phyloP scores from a whole-genome alignment of 2,888 invertebrate genomes.

The Ischnus inquisitorius region DNA sequence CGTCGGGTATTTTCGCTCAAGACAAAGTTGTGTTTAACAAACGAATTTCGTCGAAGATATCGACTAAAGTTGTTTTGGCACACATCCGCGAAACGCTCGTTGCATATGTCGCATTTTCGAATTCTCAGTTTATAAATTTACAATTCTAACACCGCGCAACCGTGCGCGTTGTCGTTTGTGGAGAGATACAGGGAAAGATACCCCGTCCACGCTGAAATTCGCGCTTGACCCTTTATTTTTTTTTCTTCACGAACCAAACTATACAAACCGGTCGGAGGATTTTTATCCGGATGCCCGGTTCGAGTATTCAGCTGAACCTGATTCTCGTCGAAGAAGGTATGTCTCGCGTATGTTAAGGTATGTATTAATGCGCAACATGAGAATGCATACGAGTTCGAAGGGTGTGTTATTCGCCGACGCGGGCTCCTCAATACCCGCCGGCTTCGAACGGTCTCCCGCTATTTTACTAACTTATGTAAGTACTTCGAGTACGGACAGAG shows the following conservation, averaged over 20 bases:
- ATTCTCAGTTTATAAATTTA: too few species aligned
- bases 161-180: not conserved
- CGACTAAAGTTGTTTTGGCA: too few species aligned
- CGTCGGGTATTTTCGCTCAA: too few species aligned
- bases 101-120: too few species aligned
- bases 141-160: too few species aligned
- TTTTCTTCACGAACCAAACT: slow-evolving; percentile 13
- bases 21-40: too few species aligned
- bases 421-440: not conserved
- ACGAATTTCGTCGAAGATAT: too few species aligned
- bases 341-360: slow-evolving; percentile 10
- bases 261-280: slow-evolving; percentile 50
- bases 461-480: not conserved
- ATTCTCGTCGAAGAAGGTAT: slow-evolving; percentile 30
- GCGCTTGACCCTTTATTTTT: slow-evolving; percentile 1
- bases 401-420: not conserved
- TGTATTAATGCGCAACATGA: slow-evolving; percentile 12
- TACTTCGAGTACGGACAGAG: not conserved
- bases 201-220: not conserved
- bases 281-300: slow-evolving; percentile 19
- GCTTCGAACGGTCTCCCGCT: not conserved
- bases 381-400: not conserved
- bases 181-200: not conserved
- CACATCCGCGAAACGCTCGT: too few species aligned
- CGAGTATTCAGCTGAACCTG: slow-evolving; percentile 52